A percentile compares a stretch with the other conserved stretches of the same genome.
Evolutionary conservation across 2,888 invertebrate species (phyloP).

Genomic region (Drosophila anomelani): DNA sequence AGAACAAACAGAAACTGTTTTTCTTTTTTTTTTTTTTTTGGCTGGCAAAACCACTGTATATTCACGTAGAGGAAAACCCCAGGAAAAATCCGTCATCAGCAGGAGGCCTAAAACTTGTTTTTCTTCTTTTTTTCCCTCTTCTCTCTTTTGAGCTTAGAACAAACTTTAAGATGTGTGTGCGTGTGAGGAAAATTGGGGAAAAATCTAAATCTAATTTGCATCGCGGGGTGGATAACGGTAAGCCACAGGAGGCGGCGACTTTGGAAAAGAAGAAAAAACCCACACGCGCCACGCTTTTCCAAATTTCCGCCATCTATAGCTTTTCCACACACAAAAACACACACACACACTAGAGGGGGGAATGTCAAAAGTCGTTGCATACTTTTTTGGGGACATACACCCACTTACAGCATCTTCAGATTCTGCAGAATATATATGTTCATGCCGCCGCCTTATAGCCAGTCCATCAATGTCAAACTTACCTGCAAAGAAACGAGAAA

Average conservation of each 20-base stretch:
- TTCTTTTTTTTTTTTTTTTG: background rate
- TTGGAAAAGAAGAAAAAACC: slow-evolving; percentile 9
- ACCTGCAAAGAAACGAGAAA: slow-evolving; percentile 58
- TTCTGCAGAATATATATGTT: slow-evolving; percentile 16
- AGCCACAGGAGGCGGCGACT: slow-evolving; percentile 27
- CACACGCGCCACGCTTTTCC: slow-evolving; percentile 26
- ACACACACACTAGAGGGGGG: slow-evolving; percentile 24
- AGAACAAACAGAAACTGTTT: slow-evolving; percentile 42
- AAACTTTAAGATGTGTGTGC: slow-evolving; percentile 28
- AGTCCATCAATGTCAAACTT: slow-evolving; percentile 77
- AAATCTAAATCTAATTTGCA: slow-evolving; percentile 69
- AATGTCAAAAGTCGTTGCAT: slow-evolving; percentile 45
- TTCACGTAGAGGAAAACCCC: background rate
- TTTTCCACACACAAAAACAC: slow-evolving; percentile 9
- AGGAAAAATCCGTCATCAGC: slow-evolving; percentile 43
- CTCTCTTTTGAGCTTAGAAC: slow-evolving; percentile 8
- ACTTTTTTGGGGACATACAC: slow-evolving; percentile 10
- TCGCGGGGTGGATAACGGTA: slow-evolving; percentile 24
- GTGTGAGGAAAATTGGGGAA: slow-evolving; percentile 10
- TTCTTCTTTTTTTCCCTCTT: background rate
- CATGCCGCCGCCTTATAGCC: slow-evolving; percentile 5
- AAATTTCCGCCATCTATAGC: slow-evolving; percentile 1
- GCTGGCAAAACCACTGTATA: slow-evolving; percentile 17
- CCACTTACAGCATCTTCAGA: slow-evolving; percentile 5
- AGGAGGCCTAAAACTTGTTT: slow-evolving; percentile 26